These are phyloP conservation scores for Buteo buteo DNA, from an alignment of 2,113 vertebrate species.

Conservation along the genomic window DNA sequence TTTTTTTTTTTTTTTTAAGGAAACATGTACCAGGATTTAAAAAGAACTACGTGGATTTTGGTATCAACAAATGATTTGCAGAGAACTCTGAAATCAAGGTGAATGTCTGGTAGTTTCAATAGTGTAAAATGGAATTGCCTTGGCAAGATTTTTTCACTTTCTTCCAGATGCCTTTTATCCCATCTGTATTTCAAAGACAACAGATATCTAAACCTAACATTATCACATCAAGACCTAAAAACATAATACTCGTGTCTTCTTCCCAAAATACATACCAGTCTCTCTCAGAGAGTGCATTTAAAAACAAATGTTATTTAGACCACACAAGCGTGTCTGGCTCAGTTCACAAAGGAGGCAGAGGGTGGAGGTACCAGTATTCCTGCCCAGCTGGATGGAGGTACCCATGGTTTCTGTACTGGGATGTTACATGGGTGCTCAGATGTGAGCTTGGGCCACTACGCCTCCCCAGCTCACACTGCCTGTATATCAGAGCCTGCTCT, in stretches of 20 bases:
- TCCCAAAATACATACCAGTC: neutral
- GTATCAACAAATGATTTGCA: neutral
- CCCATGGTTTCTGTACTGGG: neutral
- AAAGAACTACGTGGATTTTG: neutral
- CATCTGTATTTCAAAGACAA: neutral
- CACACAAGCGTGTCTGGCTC: neutral
- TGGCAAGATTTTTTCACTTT: neutral
- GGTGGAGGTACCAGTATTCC: neutral
- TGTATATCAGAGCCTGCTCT: accelerated
- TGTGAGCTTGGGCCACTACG: neutral
- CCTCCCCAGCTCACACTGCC: neutral
- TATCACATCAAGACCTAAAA: neutral
- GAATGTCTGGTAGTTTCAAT: neutral
- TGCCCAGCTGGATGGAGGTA: neutral
- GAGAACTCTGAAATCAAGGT: neutral
- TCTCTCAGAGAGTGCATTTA: neutral
- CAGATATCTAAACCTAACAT: neutral
- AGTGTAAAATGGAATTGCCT: neutral
- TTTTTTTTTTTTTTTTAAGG: neutral
- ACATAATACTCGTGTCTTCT: neutral
- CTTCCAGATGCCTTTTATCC: neutral
- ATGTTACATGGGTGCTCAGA: neutral
- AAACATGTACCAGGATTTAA: neutral
- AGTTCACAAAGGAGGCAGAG: neutral
- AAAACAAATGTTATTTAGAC: neutral